Conservation (phyloP, 2,797 vertebrate species). For the Choloepus didactylus region DNA sequence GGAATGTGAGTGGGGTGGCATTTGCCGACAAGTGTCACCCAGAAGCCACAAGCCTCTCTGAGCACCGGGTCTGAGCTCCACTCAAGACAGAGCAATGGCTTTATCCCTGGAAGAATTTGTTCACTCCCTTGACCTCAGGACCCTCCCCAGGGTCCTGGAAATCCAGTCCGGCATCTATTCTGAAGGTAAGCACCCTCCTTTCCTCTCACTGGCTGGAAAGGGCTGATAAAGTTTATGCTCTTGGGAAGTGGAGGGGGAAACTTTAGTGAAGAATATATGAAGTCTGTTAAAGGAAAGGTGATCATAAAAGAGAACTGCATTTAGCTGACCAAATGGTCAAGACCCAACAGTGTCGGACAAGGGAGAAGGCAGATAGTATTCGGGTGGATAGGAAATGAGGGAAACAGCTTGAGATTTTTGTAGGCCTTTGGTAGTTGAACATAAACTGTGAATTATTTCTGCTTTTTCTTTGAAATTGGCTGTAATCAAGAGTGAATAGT, state of each 20-base stretch:
- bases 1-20: constrained; percentile 50
- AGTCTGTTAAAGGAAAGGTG: neutral
- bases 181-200: constrained; percentile 88
- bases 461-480: neutral
- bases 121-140: constrained; percentile 88
- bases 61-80: neutral
- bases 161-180: constrained; percentile 93
- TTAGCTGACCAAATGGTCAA: neutral
- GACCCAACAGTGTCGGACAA: neutral
- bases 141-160: constrained; percentile 91
- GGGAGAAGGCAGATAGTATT: neutral
- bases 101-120: constrained; percentile 90
- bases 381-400: neutral
- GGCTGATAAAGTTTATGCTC: neutral
- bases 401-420: constrained; percentile 2
- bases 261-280: neutral
- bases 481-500: neutral
- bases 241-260: neutral
- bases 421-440: neutral
- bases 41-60: constrained; percentile 31
- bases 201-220: constrained; percentile 15
- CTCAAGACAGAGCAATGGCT: constrained; percentile 86
- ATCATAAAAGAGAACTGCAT: neutral
- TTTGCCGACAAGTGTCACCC: neutral
- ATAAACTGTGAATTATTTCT: constrained; percentile 21